Evolutionary conservation across 2,797 vertebrate genomes (phyloP), one percentile per base, ranked within the genome.

Genomic region (Nothura maculosa): DNA sequence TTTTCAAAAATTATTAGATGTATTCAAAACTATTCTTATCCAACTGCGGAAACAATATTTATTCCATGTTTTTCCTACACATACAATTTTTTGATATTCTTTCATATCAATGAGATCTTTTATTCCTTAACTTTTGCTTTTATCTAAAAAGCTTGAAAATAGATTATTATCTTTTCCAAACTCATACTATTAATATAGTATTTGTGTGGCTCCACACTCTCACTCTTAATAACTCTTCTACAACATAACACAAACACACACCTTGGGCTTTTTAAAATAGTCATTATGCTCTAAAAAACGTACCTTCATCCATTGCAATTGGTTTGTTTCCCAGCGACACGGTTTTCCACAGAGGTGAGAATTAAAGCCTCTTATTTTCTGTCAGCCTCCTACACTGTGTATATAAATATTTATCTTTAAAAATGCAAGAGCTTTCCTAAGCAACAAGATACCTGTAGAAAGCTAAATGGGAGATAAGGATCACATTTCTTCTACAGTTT

Each of bases 231-330:
- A 82, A 6, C 16, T 42, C 6, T 69, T 12, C 11, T 30, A 34
- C n/a, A 89, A 81, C 32, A 67, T 42, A 81, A 52, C 20, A 74
- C 42, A 68, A 12, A 36, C 28, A 18, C 96, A 95, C 4, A 57
- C 9, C 94, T 88, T 82, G 89, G 74, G 70, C 58, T 81, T 94
- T 58, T 94, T 81, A 54, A 58, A 90, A 57, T 40, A 48, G 70
- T 60, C 12, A 52, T 16, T 80, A 73, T 74, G 45, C 66, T 24
- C 87, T 83, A 95, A 79, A 97, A 97, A 97, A 97, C 90, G 97
- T 98, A 97, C 97, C 96, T 97, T 95, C 79, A 94, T 96, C 92
- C 96, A 97, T 93, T 88, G 88, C 83, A 92, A 96, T 88, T n/a
- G 12, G 42, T 52, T 68, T 77, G 84, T 45, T 89, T 95, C 61